Percentiles rank a stretch among this genome's conserved stretches.
phyloP scores from a whole-genome alignment of 2,888 invertebrate genomes.

The Cylloceria caligata region DNA sequence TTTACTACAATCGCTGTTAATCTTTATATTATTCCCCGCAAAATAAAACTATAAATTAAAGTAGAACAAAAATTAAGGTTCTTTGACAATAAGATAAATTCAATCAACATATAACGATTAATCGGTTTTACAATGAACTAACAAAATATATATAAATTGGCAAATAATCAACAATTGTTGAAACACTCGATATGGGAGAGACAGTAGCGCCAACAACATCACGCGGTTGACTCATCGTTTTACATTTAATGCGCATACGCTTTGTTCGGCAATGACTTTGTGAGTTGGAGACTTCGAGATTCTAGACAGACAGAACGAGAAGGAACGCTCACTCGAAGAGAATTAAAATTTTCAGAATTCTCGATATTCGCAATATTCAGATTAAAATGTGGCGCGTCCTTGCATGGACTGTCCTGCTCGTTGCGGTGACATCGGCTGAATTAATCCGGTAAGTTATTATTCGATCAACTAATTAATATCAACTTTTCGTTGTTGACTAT shows the following conservation, averaged over 20 bases:
- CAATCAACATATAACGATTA: too few relatives aligned
- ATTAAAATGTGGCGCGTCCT: slow-evolving; percentile 72
- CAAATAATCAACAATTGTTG: too few relatives aligned
- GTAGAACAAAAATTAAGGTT: not conserved
- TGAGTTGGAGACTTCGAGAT: slow-evolving; percentile 39
- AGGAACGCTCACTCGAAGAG: not conserved
- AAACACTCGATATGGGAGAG: not conserved
- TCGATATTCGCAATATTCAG: not conserved
- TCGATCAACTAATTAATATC: slow-evolving; percentile 36
- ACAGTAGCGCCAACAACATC: slow-evolving; percentile 25
- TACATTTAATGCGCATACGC: not conserved
- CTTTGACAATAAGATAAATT: not conserved
- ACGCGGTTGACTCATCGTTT: slow-evolving; percentile 8
- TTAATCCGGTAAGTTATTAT: slow-evolving; percentile 70
- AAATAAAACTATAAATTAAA: not conserved
- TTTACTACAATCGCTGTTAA: not conserved
- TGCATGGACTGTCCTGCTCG: slow-evolving; percentile 67
- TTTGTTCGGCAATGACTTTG: slow-evolving; percentile 46
- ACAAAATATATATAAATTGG: too few relatives aligned
- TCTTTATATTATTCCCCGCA: not conserved
- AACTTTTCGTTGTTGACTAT: not conserved
- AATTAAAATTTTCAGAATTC: not conserved
- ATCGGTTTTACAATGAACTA: too few relatives aligned
- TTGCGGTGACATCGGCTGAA: slow-evolving; percentile 69
- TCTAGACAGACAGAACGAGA: slow-evolving; percentile 13